Base-by-base conservation (phyloP, 2,113 vertebrate genomes). In the Aspiorhynchus laticeps region DNA sequence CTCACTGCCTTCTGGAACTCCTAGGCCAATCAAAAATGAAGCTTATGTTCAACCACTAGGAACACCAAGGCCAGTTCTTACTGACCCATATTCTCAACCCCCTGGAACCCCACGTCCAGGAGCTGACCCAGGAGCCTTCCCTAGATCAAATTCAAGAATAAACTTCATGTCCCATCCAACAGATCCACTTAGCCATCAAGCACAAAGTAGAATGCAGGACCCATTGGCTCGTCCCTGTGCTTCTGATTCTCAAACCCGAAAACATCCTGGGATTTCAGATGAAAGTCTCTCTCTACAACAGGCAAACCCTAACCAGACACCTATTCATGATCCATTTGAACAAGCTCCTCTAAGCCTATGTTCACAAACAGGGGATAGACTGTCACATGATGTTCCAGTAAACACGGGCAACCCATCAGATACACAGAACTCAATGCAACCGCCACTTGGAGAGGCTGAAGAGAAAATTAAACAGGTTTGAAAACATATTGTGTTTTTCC, bases 391-490 rank as follows among this genome's bases (percentile, higher is more conserved):
- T 74, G 88, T 92, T 79, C 87, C 95, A 33, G 95, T 95, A 82
- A 91, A 93, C 81, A 79, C 93, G 1, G 93, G 91, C 83, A 90
- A 92, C 78, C 46, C 46, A 48, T 93, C 95, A 0, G 96, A 96
- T 86, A 88, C 93, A 1, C 95, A 94, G 83, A 96, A 92, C 71
- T 93, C 94, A 79, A 90, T 94, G 87, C 96, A 95, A 53, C 94
- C 96, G 90, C 95, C 96, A 92, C 95, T 96, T 0, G 96, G 95
- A 43, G 98, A 98, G 81, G 94, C 95, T 0, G 97, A 99, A 93
- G 96, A 96, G 86, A 99, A 98, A 79, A 89, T 96, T 56, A 95
- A 96, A 96, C 97, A 99, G 97, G 98, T 99, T 90, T 75, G 48
- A 26, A 73, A 93, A 87, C 80, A 69, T 69, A 43, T 28, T 53